Percentiles rank a stretch among this genome's conserved stretches.
Evolutionary conservation across 1,140 invertebrate species (phyloP).

Genomic region (Maconellicoccus hirsutus): DNA sequence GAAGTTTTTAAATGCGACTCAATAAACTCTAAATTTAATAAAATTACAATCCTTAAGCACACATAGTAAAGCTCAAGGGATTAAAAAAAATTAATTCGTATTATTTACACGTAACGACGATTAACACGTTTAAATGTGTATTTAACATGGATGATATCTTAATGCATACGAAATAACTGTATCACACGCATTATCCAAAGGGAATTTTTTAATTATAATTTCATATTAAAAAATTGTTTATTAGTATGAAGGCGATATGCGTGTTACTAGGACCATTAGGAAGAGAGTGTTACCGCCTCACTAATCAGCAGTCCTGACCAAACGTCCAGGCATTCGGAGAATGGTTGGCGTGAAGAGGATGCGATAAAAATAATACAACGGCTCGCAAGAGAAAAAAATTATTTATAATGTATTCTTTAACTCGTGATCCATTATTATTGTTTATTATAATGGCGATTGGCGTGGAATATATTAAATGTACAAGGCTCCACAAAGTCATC

Average conservation of each 20-base stretch:
- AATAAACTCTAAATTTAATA: too few relatives aligned
- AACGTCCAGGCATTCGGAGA: neutral
- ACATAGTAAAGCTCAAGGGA: too few relatives aligned
- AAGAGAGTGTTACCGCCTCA: neutral
- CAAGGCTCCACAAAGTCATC: neutral
- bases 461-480: neutral
- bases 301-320: neutral
- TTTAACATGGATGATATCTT: too few relatives aligned
- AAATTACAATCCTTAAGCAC: too few relatives aligned
- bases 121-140: too few relatives aligned
- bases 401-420: neutral
- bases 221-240: neutral
- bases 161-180: neutral
- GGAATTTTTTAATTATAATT: neutral
- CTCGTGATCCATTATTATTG: constrained; percentile 8
- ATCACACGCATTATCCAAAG: neutral
- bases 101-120: too few relatives aligned
- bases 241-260: neutral
- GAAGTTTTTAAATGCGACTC: too few relatives aligned
- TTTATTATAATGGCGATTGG: neutral
- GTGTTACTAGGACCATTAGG: neutral
- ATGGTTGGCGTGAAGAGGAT: constrained; percentile 2
- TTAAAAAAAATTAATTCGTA: too few relatives aligned
- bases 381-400: neutral
- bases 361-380: neutral